Percentiles rank a stretch among this genome's conserved stretches.
These are phyloP conservation scores for Onchidella celtica DNA, from an alignment of 2,888 invertebrate species.

Conservation along the genomic window DNA sequence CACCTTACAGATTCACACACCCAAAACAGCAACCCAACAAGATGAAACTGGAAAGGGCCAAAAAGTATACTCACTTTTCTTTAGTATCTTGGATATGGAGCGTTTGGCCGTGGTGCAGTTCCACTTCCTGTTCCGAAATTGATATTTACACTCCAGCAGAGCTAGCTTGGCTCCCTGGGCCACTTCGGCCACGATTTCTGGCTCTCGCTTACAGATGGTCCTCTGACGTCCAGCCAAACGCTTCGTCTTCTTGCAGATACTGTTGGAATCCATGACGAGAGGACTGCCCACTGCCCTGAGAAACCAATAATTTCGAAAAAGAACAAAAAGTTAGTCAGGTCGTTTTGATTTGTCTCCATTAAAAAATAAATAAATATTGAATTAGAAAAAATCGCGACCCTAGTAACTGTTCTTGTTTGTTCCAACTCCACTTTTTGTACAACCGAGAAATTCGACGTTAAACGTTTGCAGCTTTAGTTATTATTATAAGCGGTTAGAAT, in stretches of 20 bases:
- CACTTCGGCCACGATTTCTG: constrained; percentile 90
- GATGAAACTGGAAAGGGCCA: neutral
- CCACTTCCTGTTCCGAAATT: constrained; percentile 91
- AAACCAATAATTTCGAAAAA: too few relatives aligned
- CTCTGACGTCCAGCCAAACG: constrained; percentile 86
- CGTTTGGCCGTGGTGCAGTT: constrained; percentile 91
- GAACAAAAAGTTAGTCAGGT: too few relatives aligned
- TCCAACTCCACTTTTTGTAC: too few relatives aligned
- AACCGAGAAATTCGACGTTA: too few relatives aligned
- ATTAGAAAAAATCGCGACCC: too few relatives aligned
- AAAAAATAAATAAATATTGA: too few relatives aligned
- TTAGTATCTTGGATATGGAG: constrained; percentile 91
- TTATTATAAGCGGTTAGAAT: too few relatives aligned
- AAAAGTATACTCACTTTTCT: constrained; percentile 86
- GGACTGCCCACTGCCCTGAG: constrained; percentile 85
- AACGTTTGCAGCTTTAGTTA: too few relatives aligned
- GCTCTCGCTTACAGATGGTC: constrained; percentile 88
- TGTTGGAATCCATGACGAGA: constrained; percentile 92
- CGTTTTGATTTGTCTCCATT: too few relatives aligned
- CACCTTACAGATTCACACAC: too few relatives aligned
- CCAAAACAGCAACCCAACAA: too few relatives aligned
- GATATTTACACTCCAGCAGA: constrained; percentile 90
- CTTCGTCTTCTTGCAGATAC: constrained; percentile 92
- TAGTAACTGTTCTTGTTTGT: too few relatives aligned
- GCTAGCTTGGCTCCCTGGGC: constrained; percentile 87